Conservation (phyloP, 1,140 invertebrate genomes). For the Trichoplusia ni region DNA sequence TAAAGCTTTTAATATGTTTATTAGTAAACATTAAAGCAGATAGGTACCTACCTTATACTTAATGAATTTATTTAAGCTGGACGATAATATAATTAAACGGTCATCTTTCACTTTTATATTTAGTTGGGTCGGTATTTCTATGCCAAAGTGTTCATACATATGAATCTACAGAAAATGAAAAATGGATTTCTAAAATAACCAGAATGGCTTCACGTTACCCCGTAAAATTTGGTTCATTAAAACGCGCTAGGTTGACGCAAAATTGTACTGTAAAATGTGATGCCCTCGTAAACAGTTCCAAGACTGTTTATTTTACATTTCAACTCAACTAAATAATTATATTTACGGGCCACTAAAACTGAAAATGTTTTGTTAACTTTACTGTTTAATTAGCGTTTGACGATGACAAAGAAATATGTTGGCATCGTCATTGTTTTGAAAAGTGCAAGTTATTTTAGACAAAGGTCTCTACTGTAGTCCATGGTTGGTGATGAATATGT, state of each 20-base stretch:
- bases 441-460: too few relatives aligned
- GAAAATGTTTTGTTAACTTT: neutral
- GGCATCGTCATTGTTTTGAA: neutral
- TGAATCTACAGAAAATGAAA: neutral
- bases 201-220: neutral
- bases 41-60: too few relatives aligned
- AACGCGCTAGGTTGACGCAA: neutral
- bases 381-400: neutral
- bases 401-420: neutral
- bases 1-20: too few relatives aligned
- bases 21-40: too few relatives aligned
- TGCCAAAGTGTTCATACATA: neutral
- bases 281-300: slow-evolving; percentile 23
- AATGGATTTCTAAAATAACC: neutral
- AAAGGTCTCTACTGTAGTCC: too few relatives aligned
- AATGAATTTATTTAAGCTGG: too few relatives aligned
- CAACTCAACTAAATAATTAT: neutral
- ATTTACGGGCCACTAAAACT: slow-evolving; percentile 8
- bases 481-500: too few relatives aligned
- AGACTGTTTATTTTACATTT: slow-evolving; percentile 11
- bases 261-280: slow-evolving; percentile 16
- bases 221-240: neutral
- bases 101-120: too few relatives aligned
- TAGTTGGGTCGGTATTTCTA: too few relatives aligned
- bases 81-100: too few relatives aligned